Evolutionary conservation across 2,888 invertebrate species (phyloP).

Genomic region (Parapristionchus giblindavisi): DNA sequence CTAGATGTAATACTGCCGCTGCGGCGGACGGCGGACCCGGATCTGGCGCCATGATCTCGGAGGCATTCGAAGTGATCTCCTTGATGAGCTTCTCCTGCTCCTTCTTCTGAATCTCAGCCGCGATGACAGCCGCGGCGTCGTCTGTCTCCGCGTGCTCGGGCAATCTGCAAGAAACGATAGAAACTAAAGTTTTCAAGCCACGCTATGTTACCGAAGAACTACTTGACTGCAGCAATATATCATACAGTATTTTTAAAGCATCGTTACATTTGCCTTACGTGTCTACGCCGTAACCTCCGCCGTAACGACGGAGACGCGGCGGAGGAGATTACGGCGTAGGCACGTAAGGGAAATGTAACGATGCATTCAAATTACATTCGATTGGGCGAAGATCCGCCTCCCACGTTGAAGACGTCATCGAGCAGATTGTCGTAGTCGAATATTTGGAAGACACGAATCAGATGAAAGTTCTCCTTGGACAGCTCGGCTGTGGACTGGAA

Average conservation of each 20-base stretch:
- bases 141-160: conserved; percentile 31
- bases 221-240: too few relatives aligned
- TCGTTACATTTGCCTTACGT: too few relatives aligned
- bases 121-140: conserved; percentile 13
- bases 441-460: conserved; percentile 60
- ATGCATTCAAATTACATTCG: too few relatives aligned
- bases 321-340: too few relatives aligned
- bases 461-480: conserved; percentile 55
- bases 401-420: conserved; percentile 53
- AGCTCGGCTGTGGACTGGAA: conserved; percentile 48
- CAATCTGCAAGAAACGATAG: background rate
- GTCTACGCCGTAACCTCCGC: too few relatives aligned
- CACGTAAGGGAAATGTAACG: too few relatives aligned
- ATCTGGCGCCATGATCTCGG: background rate
- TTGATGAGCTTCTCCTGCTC: background rate
- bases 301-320: too few relatives aligned
- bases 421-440: conserved; percentile 61
- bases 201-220: background rate
- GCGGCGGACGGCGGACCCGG: background rate
- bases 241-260: too few relatives aligned
- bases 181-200: background rate
- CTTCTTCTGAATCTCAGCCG: conserved; percentile 6
- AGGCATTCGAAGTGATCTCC: background rate
- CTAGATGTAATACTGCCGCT: too few relatives aligned
- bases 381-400: conserved; percentile 4